These are phyloP conservation scores for Poecilia picta DNA, from an alignment of 2,797 vertebrate genomes.

Conservation along the genomic window DNA sequence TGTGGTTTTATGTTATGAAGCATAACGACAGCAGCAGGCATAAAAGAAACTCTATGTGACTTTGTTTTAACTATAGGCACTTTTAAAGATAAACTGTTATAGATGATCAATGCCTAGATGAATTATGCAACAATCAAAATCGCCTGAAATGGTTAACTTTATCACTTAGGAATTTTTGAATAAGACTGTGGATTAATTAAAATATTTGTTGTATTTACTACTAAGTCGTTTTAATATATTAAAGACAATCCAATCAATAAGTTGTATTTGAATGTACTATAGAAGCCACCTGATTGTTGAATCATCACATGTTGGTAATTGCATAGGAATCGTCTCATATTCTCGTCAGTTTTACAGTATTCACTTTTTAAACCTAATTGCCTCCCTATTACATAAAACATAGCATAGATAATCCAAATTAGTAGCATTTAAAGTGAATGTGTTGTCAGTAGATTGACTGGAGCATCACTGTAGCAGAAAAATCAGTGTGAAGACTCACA, in stretches of 20 bases:
- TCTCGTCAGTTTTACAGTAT: neutral
- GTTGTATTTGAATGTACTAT: neutral
- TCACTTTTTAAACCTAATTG: neutral
- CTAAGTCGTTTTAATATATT: neutral
- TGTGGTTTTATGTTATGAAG: neutral
- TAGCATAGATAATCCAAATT: neutral
- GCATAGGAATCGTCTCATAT: neutral
- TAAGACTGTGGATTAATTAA: neutral
- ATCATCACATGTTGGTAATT: neutral
- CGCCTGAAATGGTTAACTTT: neutral
- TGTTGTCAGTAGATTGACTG: neutral
- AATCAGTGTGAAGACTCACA: neutral
- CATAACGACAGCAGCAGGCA: neutral
- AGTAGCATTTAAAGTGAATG: neutral
- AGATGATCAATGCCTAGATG: neutral
- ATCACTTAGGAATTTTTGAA: neutral
- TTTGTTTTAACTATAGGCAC: neutral
- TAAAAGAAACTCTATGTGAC: neutral
- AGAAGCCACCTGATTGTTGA: neutral
- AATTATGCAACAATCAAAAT: neutral
- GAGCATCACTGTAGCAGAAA: neutral
- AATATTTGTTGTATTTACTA: neutral
- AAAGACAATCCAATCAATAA: neutral
- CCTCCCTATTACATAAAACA: too few species aligned
- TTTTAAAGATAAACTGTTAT: neutral